Conservation (phyloP, 2,797 vertebrate species). For the Steatocranus sp. region DNA sequence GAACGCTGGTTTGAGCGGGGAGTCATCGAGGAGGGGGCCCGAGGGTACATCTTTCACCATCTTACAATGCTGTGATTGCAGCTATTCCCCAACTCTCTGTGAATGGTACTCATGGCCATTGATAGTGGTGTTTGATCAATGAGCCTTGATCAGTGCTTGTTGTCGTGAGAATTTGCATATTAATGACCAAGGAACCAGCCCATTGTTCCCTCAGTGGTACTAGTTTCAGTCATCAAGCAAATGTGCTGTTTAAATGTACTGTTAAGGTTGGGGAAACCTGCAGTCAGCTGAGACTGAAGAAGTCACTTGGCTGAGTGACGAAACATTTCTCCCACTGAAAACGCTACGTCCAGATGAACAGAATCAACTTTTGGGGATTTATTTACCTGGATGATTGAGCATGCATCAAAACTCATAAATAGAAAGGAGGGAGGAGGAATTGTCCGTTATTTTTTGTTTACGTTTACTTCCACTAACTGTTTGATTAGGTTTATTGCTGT, state of each 20-base stretch:
- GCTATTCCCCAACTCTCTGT: neutral
- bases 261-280: neutral
- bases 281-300: neutral
- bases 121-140: neutral
- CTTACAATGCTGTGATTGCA: neutral
- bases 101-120: neutral
- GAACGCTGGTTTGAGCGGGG: neutral
- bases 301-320: neutral
- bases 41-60: neutral
- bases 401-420: neutral
- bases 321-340: neutral
- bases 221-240: neutral
- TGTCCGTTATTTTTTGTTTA: neutral
- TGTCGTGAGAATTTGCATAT: neutral
- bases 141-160: neutral
- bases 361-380: neutral
- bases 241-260: neutral
- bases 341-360: rapidly evolving
- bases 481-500: neutral
- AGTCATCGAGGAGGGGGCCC: neutral
- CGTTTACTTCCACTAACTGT: neutral
- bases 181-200: neutral
- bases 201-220: neutral
- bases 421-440: neutral
- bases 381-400: neutral